Percentiles rank a stretch among this genome's conserved stretches.
Evolutionary conservation across 2,797 vertebrate species (phyloP).

Genomic region (Phoeniculus purpureus): DNA sequence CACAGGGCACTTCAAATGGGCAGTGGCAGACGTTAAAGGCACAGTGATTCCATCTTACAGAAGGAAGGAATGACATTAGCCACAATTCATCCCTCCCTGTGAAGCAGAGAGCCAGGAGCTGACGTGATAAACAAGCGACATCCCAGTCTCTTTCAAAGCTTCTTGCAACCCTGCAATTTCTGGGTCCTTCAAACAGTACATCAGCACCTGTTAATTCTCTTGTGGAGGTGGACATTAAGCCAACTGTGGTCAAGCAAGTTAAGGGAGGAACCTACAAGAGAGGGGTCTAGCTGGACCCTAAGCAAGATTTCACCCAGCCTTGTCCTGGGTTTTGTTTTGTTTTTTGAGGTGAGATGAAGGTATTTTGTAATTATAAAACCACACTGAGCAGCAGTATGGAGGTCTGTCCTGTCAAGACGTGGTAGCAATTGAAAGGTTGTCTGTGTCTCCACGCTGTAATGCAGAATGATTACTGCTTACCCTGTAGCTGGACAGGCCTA

Average conservation of each 20-base stretch:
- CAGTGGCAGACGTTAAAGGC: neutral
- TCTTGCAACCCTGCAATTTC: neutral
- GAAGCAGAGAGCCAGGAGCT: neutral
- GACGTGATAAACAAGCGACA: neutral
- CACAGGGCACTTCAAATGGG: neutral
- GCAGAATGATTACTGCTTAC: neutral
- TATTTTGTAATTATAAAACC: no score
- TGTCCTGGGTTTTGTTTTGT: no score
- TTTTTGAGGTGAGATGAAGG: no score
- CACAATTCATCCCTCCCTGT: neutral
- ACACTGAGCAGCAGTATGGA: no score
- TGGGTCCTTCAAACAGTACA: neutral
- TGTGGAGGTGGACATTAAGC: neutral
- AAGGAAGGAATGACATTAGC: neutral
- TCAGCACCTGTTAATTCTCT: neutral
- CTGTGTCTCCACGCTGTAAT: rapidly evolving
- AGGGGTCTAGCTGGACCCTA: no score
- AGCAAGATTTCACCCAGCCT: no score
- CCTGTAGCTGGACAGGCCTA: neutral
- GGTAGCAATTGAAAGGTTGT: neutral
- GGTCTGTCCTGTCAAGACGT: neutral
- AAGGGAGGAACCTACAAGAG: no score
- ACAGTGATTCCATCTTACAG: neutral
- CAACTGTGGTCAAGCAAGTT: neutral
- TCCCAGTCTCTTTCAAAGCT: neutral